These are phyloP conservation scores for Ictalurus furcatus DNA, from an alignment of 2,113 vertebrate genomes.

Conservation along the genomic window DNA sequence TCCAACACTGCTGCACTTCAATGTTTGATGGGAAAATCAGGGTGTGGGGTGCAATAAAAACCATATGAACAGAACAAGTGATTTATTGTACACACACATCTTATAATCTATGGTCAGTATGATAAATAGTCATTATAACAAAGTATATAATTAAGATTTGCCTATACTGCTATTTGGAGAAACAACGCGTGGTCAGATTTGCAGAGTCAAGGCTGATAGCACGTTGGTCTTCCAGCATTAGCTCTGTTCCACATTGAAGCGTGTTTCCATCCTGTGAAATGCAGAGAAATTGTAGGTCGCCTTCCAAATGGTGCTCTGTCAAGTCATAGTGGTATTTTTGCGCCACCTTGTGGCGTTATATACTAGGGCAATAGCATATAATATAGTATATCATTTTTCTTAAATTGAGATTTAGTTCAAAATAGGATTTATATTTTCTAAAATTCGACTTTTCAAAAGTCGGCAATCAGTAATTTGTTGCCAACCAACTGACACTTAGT, in stretches of 20 bases:
- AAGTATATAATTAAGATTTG: neutral
- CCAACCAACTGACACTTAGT: neutral
- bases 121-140: neutral
- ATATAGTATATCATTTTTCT: neutral
- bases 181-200: neutral
- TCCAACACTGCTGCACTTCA: neutral
- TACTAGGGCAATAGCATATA: too few relatives aligned
- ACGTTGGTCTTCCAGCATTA: constrained; percentile 35
- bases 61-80: neutral
- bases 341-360: constrained; percentile 43
- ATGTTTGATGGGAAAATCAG: neutral
- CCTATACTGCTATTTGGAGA: neutral
- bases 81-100: neutral
- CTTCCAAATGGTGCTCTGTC: neutral
- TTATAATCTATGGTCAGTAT: neutral
- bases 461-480: neutral
- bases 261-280: constrained; percentile 65
- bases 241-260: constrained; percentile 69
- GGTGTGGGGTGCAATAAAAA: neutral
- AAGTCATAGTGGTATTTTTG: neutral
- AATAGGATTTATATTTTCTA: neutral
- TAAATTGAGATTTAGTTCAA: neutral
- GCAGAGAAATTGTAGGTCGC: constrained; percentile 30
- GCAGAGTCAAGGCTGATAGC: neutral
- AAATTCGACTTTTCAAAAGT: too few relatives aligned